Conservation (phyloP, 2,113 vertebrate species). For the Equus przewalskii region DNA sequence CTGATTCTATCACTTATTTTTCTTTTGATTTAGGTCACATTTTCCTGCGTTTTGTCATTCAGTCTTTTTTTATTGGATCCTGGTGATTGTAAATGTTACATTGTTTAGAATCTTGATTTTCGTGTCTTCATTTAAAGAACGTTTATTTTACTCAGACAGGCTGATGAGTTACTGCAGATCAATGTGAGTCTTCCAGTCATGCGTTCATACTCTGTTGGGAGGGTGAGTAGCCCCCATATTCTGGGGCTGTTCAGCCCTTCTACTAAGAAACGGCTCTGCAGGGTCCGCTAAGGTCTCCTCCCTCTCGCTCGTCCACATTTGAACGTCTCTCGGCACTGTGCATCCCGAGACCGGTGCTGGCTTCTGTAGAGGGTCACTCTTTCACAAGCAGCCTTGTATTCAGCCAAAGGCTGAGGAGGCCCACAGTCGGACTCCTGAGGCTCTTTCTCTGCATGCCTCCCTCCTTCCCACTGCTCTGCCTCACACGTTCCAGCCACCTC, state of each 20-base stretch:
- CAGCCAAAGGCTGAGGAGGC: background rate
- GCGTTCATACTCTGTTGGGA: background rate
- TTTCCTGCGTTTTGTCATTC: background rate
- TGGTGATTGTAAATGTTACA: background rate
- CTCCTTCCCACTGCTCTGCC: background rate
- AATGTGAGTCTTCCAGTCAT: background rate
- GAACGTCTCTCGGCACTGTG: background rate
- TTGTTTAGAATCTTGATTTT: background rate
- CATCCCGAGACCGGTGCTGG: background rate
- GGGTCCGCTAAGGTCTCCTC: background rate
- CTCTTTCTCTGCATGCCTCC: background rate
- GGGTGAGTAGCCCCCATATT: too few relatives aligned
- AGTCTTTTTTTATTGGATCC: background rate
- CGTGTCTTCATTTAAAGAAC: background rate
- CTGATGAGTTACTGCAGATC: background rate
- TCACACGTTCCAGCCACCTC: background rate
- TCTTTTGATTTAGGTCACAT: too few relatives aligned
- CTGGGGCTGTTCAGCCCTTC: background rate
- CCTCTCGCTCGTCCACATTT: background rate
- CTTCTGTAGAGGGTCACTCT: background rate
- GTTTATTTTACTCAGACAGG: background rate
- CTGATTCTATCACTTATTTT: too few relatives aligned
- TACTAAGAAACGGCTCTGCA: background rate
- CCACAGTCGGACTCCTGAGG: background rate
- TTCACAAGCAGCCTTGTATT: background rate